These are phyloP conservation scores for Machimus rusticus DNA, from an alignment of 2,888 invertebrate species.

Conservation along the genomic window DNA sequence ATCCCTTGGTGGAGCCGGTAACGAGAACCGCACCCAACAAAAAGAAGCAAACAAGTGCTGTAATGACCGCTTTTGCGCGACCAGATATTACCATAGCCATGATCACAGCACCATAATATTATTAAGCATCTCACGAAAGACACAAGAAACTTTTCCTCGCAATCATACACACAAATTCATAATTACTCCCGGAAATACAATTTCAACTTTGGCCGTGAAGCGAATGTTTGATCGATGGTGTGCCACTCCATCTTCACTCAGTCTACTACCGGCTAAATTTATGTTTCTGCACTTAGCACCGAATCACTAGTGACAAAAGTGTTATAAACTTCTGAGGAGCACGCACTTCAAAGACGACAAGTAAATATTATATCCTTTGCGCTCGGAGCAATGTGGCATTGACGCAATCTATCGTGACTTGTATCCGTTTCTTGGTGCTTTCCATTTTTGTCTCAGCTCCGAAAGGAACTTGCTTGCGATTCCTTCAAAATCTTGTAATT, in stretches of 20 bases:
- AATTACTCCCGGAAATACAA: background rate
- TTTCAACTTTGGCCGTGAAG: background rate
- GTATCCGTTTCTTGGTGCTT: background rate
- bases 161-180: background rate
- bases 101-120: slow-evolving; percentile 49
- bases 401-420: slow-evolving; percentile 1
- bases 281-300: background rate
- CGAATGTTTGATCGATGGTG: slow-evolving; percentile 31
- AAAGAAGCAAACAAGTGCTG: slow-evolving; percentile 67
- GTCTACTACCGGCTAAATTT: background rate
- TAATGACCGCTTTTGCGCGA: slow-evolving; percentile 69
- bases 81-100: slow-evolving; percentile 75
- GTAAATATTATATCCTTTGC: background rate
- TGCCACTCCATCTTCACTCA: background rate
- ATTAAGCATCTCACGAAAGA: background rate
- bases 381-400: background rate
- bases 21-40: slow-evolving; percentile 67
- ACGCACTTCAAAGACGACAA: slow-evolving; percentile 37
- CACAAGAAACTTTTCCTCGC: background rate
- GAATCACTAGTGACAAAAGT: slow-evolving; percentile 19
- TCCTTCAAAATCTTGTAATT: background rate
- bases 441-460: background rate
- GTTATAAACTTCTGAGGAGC: slow-evolving; percentile 3
- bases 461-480: background rate
- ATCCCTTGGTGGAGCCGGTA: slow-evolving; percentile 69